Base-by-base conservation (phyloP, 2,113 vertebrate species). In the Noturus placidus region DNA sequence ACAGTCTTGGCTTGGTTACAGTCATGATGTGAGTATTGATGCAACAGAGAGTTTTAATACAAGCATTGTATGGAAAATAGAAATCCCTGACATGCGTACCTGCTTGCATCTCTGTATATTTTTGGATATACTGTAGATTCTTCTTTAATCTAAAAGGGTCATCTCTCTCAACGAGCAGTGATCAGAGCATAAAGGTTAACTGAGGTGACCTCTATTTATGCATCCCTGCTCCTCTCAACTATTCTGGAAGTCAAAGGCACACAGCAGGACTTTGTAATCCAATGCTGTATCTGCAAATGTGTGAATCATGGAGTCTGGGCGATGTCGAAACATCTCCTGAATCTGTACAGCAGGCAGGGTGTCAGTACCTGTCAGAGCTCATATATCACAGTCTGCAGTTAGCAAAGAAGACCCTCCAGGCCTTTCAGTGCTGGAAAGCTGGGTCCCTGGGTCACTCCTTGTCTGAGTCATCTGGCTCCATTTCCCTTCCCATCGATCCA, bases 361-460 rank as follows among this genome's bases (percentile, higher is more conserved):
- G 88, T 92, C 90, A 91, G 90, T 91, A 92, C 91, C 93, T 94
- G 93, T 91, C 91, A 89, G 87, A 86, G 86, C 88, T 89, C 83
- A 84, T 84, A 82, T 90, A 94, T 94, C 92, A 74, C 50, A 89
- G 92, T 92, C 88, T 67, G 19, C 88, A 89, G 87, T 86, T 89
- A 87, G 85, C 78, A 76, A 46, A 63, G 5, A 80, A 54, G 61
- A 54, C 79, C 88, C 85, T 86, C 52, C 19, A 35, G 90, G 88
- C 84, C 56, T 84, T 56, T 46, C 35, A 30, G 5, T 82, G 30
- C 33, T 59, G 30, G 54, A 82, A 56, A 82, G 65, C 33, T 33
- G 54, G 56, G 19, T 72, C 67, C 46, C 46, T 86, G 35, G 79
- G 38, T 82, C 67, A 42, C 54, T 74, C 65, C 17, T 87, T 69